Conservation (phyloP, 2,888 invertebrate genomes). For the Erpobdella octoculata region DNA sequence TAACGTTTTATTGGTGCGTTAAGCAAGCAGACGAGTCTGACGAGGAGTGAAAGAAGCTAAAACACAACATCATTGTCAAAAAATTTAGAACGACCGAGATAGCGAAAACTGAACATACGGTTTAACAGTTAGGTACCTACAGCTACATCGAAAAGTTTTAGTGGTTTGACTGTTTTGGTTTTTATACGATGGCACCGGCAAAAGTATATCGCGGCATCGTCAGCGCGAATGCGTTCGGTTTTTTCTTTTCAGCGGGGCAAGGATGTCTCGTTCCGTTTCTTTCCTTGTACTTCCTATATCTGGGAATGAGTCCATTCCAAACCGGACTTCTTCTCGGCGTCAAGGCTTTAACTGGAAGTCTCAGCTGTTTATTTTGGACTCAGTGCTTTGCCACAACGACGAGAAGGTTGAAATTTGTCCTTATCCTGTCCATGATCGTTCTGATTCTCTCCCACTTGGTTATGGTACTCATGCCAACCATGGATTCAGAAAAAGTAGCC, state of each 20-base stretch:
- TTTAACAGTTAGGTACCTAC: too few relatives aligned
- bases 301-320: slow-evolving; percentile 45
- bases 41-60: too few relatives aligned
- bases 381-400: slow-evolving; percentile 42
- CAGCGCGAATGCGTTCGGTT: slow-evolving; percentile 31
- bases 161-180: too few relatives aligned
- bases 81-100: too few relatives aligned
- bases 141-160: too few relatives aligned
- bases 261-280: slow-evolving; percentile 47
- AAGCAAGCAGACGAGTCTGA: too few relatives aligned
- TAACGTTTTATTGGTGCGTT: too few relatives aligned
- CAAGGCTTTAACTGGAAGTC: slow-evolving; percentile 43
- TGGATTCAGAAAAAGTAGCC: slow-evolving; percentile 1
- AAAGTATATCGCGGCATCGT: slow-evolving; percentile 23
- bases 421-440: slow-evolving; percentile 44
- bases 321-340: slow-evolving; percentile 45
- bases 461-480: slow-evolving; percentile 39
- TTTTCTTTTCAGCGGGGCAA: slow-evolving; percentile 38
- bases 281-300: slow-evolving; percentile 44
- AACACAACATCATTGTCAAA: too few relatives aligned
- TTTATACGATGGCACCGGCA: slow-evolving; percentile 16
- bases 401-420: slow-evolving; percentile 42
- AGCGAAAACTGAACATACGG: too few relatives aligned
- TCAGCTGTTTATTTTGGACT: slow-evolving; percentile 46
- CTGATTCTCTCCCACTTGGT: slow-evolving; percentile 44